These are phyloP conservation scores for Periophthalmodon schlosseri DNA, from an alignment of 2,113 vertebrate genomes.

Conservation along the genomic window DNA sequence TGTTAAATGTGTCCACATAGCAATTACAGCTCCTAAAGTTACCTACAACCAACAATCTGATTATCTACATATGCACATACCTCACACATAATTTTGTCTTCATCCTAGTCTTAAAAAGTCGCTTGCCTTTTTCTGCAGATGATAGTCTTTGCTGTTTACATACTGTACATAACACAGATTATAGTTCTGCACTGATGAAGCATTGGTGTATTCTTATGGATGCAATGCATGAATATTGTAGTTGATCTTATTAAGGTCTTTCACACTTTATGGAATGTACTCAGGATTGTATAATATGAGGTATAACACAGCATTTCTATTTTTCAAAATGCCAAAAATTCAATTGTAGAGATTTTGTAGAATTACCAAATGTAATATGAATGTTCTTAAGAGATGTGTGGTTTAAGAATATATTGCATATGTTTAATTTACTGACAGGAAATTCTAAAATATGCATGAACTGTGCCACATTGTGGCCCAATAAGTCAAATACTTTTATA, in stretches of 20 bases:
- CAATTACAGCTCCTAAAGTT: too few relatives aligned
- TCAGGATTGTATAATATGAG: slow-evolving; percentile 61
- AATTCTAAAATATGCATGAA: slow-evolving; percentile 27
- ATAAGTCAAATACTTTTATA: slow-evolving; percentile 20
- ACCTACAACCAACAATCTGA: not conserved
- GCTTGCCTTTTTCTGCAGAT: slow-evolving; percentile 53
- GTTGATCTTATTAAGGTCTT: slow-evolving; percentile 56
- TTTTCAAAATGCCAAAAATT: slow-evolving; percentile 30
- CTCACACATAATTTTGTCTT: not conserved
- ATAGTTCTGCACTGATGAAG: slow-evolving; percentile 8
- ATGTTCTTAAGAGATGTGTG: not conserved
- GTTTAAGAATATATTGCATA: not conserved
- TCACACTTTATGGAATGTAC: slow-evolving; percentile 42
- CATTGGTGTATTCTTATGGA: slow-evolving; percentile 29
- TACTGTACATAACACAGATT: slow-evolving; percentile 17
- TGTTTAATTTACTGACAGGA: not conserved
- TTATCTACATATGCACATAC: not conserved
- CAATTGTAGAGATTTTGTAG: slow-evolving; percentile 16
- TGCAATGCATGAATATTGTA: slow-evolving; percentile 61
- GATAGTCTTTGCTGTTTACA: slow-evolving; percentile 20
- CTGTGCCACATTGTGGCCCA: slow-evolving; percentile 18
- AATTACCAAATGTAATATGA: not conserved
- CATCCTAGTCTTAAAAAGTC: slow-evolving; percentile 32
- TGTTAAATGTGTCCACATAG: not conserved
- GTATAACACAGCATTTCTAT: slow-evolving; percentile 30